Evolutionary conservation across 2,888 invertebrate genomes (phyloP).

Genomic region (Eristalis tenax): DNA sequence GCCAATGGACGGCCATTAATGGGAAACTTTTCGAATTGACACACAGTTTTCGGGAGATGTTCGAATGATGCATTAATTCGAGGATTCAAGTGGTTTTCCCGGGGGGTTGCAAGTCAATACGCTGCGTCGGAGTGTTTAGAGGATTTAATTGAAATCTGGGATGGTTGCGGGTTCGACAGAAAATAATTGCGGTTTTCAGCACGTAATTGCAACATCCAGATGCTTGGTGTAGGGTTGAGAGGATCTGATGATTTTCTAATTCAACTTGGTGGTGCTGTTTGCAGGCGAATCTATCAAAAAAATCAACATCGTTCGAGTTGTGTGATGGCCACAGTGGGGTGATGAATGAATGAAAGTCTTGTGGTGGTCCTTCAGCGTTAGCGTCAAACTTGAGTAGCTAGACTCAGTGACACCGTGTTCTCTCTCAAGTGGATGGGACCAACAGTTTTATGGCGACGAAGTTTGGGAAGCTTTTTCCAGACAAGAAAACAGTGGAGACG

Average conservation of each 20-base stretch:
- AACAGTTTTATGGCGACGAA: too few species aligned
- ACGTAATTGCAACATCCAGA: background rate
- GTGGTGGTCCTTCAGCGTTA: too few species aligned
- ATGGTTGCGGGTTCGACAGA: background rate
- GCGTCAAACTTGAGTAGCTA: too few species aligned
- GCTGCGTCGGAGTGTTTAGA: background rate
- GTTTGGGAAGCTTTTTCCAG: too few species aligned
- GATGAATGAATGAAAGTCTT: too few species aligned
- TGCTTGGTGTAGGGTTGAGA: too few species aligned
- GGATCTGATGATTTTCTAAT: background rate
- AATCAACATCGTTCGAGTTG: too few species aligned
- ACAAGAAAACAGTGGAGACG: too few species aligned
- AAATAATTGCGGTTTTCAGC: background rate
- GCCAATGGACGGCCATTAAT: conserved; percentile 40
- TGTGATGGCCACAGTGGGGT: too few species aligned
- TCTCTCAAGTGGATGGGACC: too few species aligned
- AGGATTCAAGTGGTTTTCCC: conserved; percentile 21
- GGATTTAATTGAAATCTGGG: background rate
- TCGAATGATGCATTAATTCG: conserved; percentile 64
- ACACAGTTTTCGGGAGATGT: conserved; percentile 32
- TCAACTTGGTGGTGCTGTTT: background rate
- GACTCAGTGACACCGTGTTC: too few species aligned
- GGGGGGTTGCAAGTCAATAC: background rate
- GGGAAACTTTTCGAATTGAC: conserved; percentile 42
- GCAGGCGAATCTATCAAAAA: too few species aligned